Evolutionary conservation across 2,797 vertebrate genomes (phyloP), one percentile per base, ranked within the genome.

Genomic region (Heliangelus exortis): DNA sequence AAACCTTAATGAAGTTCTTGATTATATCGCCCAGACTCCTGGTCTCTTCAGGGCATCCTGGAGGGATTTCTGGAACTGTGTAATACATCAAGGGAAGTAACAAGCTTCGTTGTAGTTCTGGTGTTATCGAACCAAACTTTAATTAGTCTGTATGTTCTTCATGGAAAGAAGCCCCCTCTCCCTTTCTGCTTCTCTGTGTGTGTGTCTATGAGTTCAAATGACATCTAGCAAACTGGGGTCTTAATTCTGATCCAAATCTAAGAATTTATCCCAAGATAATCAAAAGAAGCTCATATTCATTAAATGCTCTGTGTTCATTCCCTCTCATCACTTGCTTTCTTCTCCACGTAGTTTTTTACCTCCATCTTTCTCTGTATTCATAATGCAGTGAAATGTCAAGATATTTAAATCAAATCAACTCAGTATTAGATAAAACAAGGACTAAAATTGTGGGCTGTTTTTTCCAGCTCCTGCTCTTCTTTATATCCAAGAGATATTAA

Each of bases 341-440:
- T 83, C 81, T 78, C 66, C 68, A 45, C n/a, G 19, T 53, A 51
- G 9, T n/a, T 66, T 89, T 89, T 45, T 83, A 76, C 39, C 20
- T 58, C 11, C 8, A 58, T 48, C n/a, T 84, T 89, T 65, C 29
- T 84, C 22, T 36, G 21, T 68, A 31, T 87, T 91, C 17, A 10
- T 51, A 62, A 76, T 71, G 20, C 85, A 82, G 9, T 87, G 78
- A 91, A 92, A 82, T 74, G 9, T 90, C 74, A 94, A 89, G 23
- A 58, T 89, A 68, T 84, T 95, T 80, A 92, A 92, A 84, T 10
- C 26, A 76, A 86, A 92, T 87, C 76, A 91, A 57, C 48, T 77
- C 51, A 79, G 17, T 50, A 39, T 91, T 92, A 79, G 57, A 80
- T 85, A 91, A 89, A 92, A 2, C 4, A 75, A 62, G 5, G 21